Percentiles rank a stretch among this genome's conserved stretches.
phyloP scores from a whole-genome alignment of 2,888 invertebrate genomes.

The Cataglyphis livida region DNA sequence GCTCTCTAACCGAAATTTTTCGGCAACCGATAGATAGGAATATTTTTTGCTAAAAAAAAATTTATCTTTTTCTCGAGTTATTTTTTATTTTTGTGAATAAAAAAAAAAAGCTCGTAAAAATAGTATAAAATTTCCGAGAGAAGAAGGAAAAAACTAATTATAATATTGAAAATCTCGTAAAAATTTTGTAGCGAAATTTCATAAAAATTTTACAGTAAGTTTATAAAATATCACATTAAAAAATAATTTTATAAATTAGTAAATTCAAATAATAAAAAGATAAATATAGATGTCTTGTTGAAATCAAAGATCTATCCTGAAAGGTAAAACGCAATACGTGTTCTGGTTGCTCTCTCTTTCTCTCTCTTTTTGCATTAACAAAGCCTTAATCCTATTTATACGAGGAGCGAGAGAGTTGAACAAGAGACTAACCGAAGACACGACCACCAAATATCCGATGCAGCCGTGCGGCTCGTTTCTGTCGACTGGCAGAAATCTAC shows the following conservation, averaged over 20 bases:
- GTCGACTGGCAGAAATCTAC: background rate
- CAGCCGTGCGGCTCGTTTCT: constrained; percentile 21
- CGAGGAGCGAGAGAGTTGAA: background rate
- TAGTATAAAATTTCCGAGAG: background rate
- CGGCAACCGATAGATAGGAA: background rate
- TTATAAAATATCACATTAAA: background rate
- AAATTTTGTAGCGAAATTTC: background rate
- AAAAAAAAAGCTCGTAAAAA: constrained; percentile 3
- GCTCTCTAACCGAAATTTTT: constrained; percentile 17
- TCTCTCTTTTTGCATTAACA: constrained; percentile 1
- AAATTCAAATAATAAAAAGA: background rate
- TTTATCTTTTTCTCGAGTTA: background rate
- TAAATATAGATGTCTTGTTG: background rate
- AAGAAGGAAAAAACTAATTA: background rate
- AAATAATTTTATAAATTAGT: background rate
- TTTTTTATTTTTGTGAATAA: background rate
- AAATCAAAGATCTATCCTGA: background rate
- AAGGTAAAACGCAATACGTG: background rate
- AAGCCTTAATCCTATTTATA: constrained; percentile 36
- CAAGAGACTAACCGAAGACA: constrained; percentile 33
- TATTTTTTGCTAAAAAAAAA: constrained; percentile 11
- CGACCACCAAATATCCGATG: constrained; percentile 18
- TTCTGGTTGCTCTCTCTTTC: background rate
- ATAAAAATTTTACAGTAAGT: background rate
- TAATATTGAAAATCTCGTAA: background rate